phyloP scores from a whole-genome alignment of 2,797 vertebrate species.

The Fringilla coelebs region DNA sequence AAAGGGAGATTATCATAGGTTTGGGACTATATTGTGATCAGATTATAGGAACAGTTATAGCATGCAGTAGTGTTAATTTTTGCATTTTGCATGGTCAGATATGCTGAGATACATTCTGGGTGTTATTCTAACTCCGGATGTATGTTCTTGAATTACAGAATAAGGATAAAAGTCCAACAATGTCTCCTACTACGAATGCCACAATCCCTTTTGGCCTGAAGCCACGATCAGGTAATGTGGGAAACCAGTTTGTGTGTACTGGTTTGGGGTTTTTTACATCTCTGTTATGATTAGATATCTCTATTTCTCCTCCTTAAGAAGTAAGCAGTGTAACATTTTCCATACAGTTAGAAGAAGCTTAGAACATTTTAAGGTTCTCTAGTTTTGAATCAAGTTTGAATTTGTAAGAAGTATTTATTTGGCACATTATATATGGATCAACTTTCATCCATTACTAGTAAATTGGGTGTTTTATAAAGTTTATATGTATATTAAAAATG shows the following conservation, averaged over 20 bases:
- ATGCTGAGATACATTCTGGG: background rate
- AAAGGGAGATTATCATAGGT: background rate
- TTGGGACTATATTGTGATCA: background rate
- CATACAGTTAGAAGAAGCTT: background rate
- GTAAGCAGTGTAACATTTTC: background rate
- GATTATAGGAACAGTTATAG: background rate
- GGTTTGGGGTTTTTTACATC: background rate
- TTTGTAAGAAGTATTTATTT: background rate
- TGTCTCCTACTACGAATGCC: slow-evolving; percentile 72
- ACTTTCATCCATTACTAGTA: background rate
- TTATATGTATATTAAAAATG: background rate
- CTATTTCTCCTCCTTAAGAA: background rate
- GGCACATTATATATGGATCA: background rate
- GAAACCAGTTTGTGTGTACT: background rate
- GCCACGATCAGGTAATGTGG: slow-evolving; percentile 88
- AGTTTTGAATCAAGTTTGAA: background rate
- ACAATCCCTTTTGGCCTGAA: slow-evolving; percentile 88
- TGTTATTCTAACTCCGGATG: background rate
- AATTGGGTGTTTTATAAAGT: background rate
- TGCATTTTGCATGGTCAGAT: background rate
- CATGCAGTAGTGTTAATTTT: background rate
- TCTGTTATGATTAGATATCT: background rate
- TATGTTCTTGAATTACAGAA: slow-evolving; percentile 73
- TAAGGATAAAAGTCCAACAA: slow-evolving; percentile 73
- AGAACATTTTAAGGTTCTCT: background rate